Percentiles rank a stretch among this genome's conserved stretches.
These are phyloP conservation scores for Halesus radiatus DNA, from an alignment of 1,140 invertebrate genomes.

Conservation along the genomic window DNA sequence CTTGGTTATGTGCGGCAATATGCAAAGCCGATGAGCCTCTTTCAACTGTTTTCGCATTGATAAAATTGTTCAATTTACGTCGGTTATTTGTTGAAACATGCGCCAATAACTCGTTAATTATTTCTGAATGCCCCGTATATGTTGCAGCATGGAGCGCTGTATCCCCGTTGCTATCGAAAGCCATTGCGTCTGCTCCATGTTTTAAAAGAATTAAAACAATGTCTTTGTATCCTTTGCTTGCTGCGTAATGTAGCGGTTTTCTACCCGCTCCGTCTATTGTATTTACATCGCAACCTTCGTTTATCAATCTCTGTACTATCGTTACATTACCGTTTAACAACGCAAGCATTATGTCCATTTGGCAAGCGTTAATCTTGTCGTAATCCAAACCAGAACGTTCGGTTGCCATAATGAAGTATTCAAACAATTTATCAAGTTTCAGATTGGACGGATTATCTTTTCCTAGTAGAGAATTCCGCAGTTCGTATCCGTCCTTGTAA, in stretches of 20 bases:
- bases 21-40: not conserved
- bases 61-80: not conserved
- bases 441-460: not conserved
- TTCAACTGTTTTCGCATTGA: not conserved
- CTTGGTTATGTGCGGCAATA: not conserved
- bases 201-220: not conserved
- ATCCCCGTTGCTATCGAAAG: not conserved
- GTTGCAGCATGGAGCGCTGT: not conserved
- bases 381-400: not conserved
- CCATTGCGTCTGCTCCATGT: not conserved
- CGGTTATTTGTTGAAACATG: not conserved
- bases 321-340: not conserved
- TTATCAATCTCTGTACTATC: not conserved
- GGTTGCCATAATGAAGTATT: not conserved
- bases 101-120: not conserved
- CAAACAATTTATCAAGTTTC: not conserved
- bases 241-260: conserved; percentile 8
- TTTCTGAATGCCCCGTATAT: not conserved
- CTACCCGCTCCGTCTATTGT: not conserved
- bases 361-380: not conserved
- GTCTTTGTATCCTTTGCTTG: not conserved
- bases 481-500: not conserved
- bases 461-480: not conserved
- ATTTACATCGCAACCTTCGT: conserved; percentile 5
- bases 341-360: not conserved